A percentile compares a stretch with the other conserved stretches of the same genome.
Evolutionary conservation across 2,113 vertebrate species (phyloP).

Genomic region (Genyomyrus donnyi): DNA sequence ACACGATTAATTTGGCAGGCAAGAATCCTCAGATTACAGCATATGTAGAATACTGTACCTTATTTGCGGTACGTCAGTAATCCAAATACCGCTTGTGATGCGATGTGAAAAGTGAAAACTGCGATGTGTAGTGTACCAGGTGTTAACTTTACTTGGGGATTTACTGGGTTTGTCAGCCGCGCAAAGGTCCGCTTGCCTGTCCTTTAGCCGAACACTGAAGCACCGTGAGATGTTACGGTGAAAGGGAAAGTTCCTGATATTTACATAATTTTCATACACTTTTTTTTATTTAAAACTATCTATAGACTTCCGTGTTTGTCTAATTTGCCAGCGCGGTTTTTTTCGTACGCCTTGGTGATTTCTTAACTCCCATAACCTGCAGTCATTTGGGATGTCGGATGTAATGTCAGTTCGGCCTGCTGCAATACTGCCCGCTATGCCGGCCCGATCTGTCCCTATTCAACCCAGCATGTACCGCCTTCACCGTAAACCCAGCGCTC

Average conservation of each 20-base stretch:
- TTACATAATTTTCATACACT: background rate
- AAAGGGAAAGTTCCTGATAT: background rate
- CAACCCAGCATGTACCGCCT: background rate
- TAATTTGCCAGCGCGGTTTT: background rate
- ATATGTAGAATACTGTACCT: background rate
- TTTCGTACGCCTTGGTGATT: background rate
- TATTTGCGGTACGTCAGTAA: background rate
- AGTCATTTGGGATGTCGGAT: background rate
- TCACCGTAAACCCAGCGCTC: background rate
- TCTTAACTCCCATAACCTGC: background rate
- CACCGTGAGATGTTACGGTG: background rate
- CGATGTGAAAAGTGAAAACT: background rate
- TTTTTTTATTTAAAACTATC: background rate
- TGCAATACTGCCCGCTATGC: background rate
- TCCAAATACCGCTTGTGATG: background rate
- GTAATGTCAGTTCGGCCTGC: background rate
- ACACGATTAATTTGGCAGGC: background rate
- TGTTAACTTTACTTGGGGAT: background rate
- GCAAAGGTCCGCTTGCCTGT: background rate
- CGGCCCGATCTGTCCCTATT: background rate
- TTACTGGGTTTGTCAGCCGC: background rate
- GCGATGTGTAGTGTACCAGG: background rate
- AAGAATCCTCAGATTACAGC: background rate
- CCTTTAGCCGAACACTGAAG: background rate
- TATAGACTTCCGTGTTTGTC: background rate